Base-by-base conservation (phyloP, 2,797 vertebrate species). In the Semaprochilodus insignis region DNA sequence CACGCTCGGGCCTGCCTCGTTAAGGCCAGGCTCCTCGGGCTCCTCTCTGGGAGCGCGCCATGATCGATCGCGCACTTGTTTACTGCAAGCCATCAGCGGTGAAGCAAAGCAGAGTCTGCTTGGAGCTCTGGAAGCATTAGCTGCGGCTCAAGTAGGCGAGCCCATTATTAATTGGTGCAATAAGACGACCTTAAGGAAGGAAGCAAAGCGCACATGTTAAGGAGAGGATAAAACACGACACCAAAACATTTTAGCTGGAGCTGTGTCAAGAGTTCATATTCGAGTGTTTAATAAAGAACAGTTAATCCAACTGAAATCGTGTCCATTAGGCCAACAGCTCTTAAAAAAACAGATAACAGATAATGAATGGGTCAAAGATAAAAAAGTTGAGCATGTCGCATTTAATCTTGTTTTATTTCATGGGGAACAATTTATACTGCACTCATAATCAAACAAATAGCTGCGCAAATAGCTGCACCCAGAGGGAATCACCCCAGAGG, bases 31-130 rank as follows among this genome's bases (percentile, higher is more conserved):
- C 15, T 66, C 16, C 16, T 34, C 31, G 34, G 63, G 94, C 94
- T 93, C 90, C 60, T 79, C 77, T 77, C 89, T 93, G 93, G 89
- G 92, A 93, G 92, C 88, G 83, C 91, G 21, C 88, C 88, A 87
- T 92, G 90, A 96, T 96, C 94, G 93, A 95, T 96, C 94, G 94
- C 91, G 91, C 93, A 87, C 90, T 91, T 96, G 96, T 96, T 96
- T 96, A 96, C 94, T 78, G 11, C 93, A 89, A 94, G 86, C 92
- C 86, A 94, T 95, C 94, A 90, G 52, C 80, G 89, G 83, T 96
- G 97, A 97, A 88, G 91, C 90, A 95, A 95, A 94, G 93, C 97
- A 98, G 96, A 97, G 87, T 91, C 83, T 90, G 90, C 88, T 21
- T 86, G 86, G 91, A 73, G 78, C 91, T 74, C 81, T 72, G 72